These are phyloP conservation scores for Urosaurus nigricauda DNA, from an alignment of 2,797 vertebrate genomes.

Conservation along the genomic window DNA sequence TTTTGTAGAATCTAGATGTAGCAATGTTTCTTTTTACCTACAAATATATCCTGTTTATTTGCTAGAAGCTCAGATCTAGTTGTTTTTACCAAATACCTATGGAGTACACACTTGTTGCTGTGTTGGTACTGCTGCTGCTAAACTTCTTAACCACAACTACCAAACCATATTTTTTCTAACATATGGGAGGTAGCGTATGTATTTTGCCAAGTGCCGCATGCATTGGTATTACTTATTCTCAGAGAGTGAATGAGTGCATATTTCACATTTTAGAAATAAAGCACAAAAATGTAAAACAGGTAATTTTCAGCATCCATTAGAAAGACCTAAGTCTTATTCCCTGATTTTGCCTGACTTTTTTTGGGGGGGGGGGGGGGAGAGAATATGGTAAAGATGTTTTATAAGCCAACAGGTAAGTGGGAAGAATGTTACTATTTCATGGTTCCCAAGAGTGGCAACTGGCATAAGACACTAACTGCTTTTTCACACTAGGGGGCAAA, in stretches of 20 bases:
- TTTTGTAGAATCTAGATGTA: too few species aligned
- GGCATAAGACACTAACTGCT: not conserved
- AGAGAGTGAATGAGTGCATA: not conserved
- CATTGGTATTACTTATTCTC: not conserved
- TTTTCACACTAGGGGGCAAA: too few species aligned
- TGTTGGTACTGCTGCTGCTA: not conserved
- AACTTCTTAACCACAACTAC: too few species aligned
- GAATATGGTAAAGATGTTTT: too few species aligned
- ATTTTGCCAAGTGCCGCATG: not conserved
- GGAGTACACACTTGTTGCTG: too few species aligned
- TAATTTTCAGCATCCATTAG: too few species aligned
- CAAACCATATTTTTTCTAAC: not conserved
- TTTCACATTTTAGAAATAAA: conserved; percentile 10
- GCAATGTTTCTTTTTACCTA: too few species aligned
- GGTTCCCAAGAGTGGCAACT: not conserved
- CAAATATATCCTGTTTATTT: too few species aligned
- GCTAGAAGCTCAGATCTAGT: too few species aligned
- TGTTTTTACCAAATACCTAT: too few species aligned
- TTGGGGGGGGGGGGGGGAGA: too few species aligned
- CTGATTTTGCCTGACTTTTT: not conserved
- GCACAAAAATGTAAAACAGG: not conserved
- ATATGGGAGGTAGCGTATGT: not conserved
- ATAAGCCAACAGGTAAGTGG: not conserved
- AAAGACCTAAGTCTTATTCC: too few species aligned
- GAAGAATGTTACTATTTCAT: not conserved